Evolutionary conservation across 2,888 invertebrate genomes (phyloP), one percentile per base, ranked within the genome.

Genomic region (Chorisops tibialis): DNA sequence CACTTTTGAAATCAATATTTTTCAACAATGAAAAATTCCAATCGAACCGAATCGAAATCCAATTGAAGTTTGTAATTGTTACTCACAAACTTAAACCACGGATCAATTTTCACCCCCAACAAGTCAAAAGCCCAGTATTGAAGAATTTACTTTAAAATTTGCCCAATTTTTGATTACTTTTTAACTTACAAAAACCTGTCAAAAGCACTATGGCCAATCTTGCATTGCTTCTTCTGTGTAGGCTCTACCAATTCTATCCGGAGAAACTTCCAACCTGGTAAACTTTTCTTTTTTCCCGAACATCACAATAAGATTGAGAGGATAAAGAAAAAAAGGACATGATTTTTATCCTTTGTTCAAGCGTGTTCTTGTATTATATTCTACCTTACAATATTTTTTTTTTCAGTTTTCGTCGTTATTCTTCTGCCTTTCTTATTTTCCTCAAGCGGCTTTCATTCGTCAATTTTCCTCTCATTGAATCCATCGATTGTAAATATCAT

Each of bases 171-270:
- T 52, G 52, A 39, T 52, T 52, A 39, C 52, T 52, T 52, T 52
- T 52, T 52, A 22, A 19, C 35, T 39, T 19, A 39, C 22, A 38
- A 47, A 64, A 56, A 58, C 63, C 64, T 64, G 64, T 64, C 64
- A 64, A 61, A 47, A 61, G 56, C 64, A 64, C 64, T 56, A 58
- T 50, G 58, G 51, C 63, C 63, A 63, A 63, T 63, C 60, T 56
- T 61, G 47, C 47, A 38, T 39, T 35, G 12, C 16, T 56, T 18
- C 16, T n/a, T n/a, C 30, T 16, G 45, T 16, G 45, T 16, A 45
- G 9, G 45, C 14, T 41, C 41, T 41, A 41, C 41, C 12, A 6
- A 5, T 12, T 14, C 16, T 6, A n/a, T 41, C 41, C 3, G 5
- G 14, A 6, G 4, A 47, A 47, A 18, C 19, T 21, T 21, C 47